Evolutionary conservation across 2,888 invertebrate genomes (phyloP).

Genomic region (Vannuccia rotundouncinata): DNA sequence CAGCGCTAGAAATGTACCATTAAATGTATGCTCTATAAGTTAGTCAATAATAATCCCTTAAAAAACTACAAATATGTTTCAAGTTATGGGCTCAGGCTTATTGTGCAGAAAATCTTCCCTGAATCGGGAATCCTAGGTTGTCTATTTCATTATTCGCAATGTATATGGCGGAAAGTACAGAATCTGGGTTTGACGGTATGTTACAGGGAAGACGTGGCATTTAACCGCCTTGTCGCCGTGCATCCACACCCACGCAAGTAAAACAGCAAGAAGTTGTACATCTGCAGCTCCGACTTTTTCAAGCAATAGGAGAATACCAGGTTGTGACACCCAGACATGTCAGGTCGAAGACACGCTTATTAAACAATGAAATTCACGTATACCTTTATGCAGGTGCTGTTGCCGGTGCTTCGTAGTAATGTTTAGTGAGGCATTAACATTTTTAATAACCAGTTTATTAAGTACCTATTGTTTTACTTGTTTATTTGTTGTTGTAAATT

Average conservation of each 20-base stretch:
- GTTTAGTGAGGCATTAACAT: conserved; percentile 14
- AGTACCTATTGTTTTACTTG: not conserved
- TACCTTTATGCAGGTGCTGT: conserved; percentile 27
- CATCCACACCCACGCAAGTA: not conserved
- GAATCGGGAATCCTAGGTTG: not conserved
- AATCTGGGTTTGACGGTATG: not conserved
- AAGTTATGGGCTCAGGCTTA: too few relatives aligned
- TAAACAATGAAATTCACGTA: not conserved
- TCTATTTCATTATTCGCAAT: not conserved
- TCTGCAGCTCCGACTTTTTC: not conserved
- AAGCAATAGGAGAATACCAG: not conserved
- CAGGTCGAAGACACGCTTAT: not conserved
- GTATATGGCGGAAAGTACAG: not conserved
- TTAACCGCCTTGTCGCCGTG: not conserved
- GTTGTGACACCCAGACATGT: not conserved
- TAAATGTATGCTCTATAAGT: not conserved
- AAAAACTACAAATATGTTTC: too few relatives aligned
- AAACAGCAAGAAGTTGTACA: not conserved
- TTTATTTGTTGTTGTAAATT: not conserved
- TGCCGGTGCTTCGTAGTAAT: conserved; percentile 19
- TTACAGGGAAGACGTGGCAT: not conserved
- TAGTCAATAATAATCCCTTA: too few relatives aligned
- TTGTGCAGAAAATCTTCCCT: not conserved
- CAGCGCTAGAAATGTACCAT: not conserved
- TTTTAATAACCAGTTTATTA: not conserved